Base-by-base conservation (phyloP, 2,888 invertebrate species). In the Chesias legatella region DNA sequence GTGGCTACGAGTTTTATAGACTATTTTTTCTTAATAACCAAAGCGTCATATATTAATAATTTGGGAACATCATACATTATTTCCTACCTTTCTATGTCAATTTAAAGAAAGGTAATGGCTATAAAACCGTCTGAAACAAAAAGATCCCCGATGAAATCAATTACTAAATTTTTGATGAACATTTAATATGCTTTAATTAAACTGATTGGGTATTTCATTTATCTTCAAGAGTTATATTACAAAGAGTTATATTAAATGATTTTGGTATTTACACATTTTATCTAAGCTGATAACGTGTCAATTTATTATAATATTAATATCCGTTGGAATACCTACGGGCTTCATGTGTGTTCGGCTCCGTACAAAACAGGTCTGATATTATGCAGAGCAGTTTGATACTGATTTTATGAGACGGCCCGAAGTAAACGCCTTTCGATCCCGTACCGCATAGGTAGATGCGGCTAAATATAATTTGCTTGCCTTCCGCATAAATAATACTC, bases 391-490 rank as follows among this genome's bases (percentile, higher is more conserved):
- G 71, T 84, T 81, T 84, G 68, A 76, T 83, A 77, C 70, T 74
- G 77, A 85, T 77, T 86, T 86, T 86, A 85, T 64, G 83, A 75
- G 83, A 78, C 81, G 72, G 67, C 68, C 57, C 61, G 52, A 63
- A 70, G 67, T 70, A 73, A 73, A 72, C 70, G 73, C 74, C 71
- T 74, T 70, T 73, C 67, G 67, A 67, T 70, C 70, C 73, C 68
- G 47, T 53, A 59, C 58, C 62, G 56, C 11, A 55, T 58, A 58
- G 56, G 67, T 64, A 69, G 60, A 63, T 51, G 23, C 51, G 51
- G 56, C 59, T 58, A 63, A 63, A 65, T 63, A 67, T 55, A 50
- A 60, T 65, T 67, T 51, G 63, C 58, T 55, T 53, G 59, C 60
- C 63, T 70, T 67, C 67, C 65, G 66, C 58, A 43, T 63, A 44